Conservation (phyloP, 1,140 invertebrate species). For the Chrysoperla carnea region DNA sequence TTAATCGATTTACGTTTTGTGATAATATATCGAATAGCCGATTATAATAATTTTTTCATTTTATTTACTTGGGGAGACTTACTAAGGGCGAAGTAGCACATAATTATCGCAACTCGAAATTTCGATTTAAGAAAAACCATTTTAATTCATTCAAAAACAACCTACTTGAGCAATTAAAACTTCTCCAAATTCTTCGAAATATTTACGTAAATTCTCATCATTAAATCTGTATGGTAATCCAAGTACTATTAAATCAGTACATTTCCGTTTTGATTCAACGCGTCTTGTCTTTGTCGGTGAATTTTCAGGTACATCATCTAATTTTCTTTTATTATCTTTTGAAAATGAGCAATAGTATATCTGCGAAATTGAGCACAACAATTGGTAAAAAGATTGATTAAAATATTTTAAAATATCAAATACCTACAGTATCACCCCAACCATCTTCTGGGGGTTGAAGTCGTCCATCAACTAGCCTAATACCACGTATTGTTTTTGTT, state of each 20-base stretch:
- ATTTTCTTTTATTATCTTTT: constrained; percentile 79
- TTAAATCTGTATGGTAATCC: constrained; percentile 64
- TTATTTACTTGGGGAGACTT: too few relatives aligned
- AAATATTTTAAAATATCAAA: too few relatives aligned
- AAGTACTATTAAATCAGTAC: constrained; percentile 68
- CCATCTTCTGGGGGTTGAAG: constrained; percentile 74
- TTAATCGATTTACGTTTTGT: too few relatives aligned
- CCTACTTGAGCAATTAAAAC: constrained; percentile 48
- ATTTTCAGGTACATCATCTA: constrained; percentile 62
- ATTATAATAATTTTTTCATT: too few relatives aligned
- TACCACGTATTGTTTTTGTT: constrained; percentile 69
- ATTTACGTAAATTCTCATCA: constrained; percentile 51
- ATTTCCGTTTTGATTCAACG: constrained; percentile 54
- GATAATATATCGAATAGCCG: too few relatives aligned
- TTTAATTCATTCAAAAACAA: too few relatives aligned
- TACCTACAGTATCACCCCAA: constrained; percentile 62
- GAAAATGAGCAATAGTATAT: constrained; percentile 44
- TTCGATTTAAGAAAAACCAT: too few relatives aligned
- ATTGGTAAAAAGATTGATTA: not conserved
- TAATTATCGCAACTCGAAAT: too few relatives aligned
- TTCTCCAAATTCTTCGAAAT: constrained; percentile 62
- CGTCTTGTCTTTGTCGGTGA: constrained; percentile 65
- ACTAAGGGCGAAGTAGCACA: too few relatives aligned
- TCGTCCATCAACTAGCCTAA: constrained; percentile 71
- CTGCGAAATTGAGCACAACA: not conserved